phyloP scores from a whole-genome alignment of 2,888 invertebrate species.

The Clitarchus hookeri region DNA sequence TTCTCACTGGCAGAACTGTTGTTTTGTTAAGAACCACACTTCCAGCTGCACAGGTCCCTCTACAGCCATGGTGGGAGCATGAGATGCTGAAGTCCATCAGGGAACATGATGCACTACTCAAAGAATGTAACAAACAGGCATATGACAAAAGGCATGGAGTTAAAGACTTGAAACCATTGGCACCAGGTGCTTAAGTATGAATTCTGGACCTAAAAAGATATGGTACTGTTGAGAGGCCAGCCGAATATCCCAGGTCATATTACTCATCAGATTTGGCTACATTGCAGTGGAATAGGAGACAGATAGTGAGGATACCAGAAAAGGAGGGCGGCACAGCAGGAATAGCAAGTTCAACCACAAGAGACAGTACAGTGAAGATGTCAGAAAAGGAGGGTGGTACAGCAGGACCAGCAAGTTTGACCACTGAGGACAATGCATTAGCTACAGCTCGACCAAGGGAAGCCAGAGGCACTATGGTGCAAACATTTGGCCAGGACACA shows the following conservation, averaged over 20 bases:
- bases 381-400: no score
- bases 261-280: background rate
- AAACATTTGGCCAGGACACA: no score
- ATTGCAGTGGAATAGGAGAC: background rate
- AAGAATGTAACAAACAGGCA: background rate
- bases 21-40: background rate
- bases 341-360: no score
- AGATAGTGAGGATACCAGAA: no score
- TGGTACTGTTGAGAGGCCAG: background rate
- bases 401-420: no score
- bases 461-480: no score
- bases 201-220: background rate
- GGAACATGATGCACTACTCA: background rate
- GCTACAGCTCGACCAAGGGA: background rate
- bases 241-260: background rate
- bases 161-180: background rate
- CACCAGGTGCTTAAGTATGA: background rate
- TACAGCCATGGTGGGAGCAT: background rate
- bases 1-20: background rate
- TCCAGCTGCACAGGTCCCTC: background rate
- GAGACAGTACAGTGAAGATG: no score
- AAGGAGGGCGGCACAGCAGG: no score
- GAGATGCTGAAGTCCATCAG: background rate
- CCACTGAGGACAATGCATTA: background rate
- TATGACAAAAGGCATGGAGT: background rate